These are phyloP conservation scores for Neoitamus cyanurus DNA, from an alignment of 2,888 invertebrate genomes.

Conservation along the genomic window DNA sequence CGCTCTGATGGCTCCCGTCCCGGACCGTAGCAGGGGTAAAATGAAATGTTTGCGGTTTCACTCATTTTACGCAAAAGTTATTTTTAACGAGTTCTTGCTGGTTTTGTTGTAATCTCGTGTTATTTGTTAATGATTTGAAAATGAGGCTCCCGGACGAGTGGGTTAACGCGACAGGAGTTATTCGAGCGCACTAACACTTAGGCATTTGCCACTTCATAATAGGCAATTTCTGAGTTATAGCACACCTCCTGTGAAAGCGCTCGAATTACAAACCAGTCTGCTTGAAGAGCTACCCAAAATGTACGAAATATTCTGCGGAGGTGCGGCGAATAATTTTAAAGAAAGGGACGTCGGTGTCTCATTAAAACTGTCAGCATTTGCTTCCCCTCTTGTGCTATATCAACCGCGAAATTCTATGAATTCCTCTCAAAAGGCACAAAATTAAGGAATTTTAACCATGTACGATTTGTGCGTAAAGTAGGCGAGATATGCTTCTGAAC, in stretches of 20 bases:
- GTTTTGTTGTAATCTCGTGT: conserved; percentile 22
- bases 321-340: neutral
- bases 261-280: neutral
- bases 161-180: neutral
- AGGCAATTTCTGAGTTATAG: neutral
- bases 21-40: neutral
- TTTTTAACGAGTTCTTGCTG: conserved; percentile 36
- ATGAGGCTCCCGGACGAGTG: neutral
- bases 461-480: neutral
- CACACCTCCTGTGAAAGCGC: neutral
- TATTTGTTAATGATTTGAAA: conserved; percentile 38
- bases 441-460: neutral
- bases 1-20: neutral
- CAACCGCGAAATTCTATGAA: neutral
- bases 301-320: neutral
- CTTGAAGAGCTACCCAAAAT: neutral
- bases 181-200: neutral
- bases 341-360: neutral
- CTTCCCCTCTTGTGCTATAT: neutral
- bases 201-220: neutral
- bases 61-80: conserved; percentile 41
- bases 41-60: conserved; percentile 42
- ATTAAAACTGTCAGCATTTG: neutral
- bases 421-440: neutral
- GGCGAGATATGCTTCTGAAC: no score